Conservation (phyloP, 2,797 vertebrate genomes). For the Macroramphosus scolopax region DNA sequence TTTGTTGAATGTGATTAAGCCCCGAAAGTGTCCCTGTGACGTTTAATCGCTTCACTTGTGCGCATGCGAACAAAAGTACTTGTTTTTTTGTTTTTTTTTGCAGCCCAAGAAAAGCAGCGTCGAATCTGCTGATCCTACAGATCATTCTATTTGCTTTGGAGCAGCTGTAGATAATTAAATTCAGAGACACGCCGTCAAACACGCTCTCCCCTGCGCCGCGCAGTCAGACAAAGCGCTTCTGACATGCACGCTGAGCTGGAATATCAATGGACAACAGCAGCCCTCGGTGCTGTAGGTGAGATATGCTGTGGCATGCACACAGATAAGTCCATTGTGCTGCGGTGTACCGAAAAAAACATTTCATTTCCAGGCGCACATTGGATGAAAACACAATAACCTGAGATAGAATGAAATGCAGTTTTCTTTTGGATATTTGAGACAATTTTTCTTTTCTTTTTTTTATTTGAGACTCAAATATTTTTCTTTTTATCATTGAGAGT, state of each 20-base stretch:
- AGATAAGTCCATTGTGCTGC: slow-evolving; percentile 21
- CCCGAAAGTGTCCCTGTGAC: slow-evolving; percentile 1
- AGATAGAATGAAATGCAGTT: background rate
- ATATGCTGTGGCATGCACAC: slow-evolving; percentile 25
- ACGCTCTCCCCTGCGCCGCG: slow-evolving; percentile 45
- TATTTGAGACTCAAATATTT: too few species aligned
- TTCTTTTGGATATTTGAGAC: too few species aligned
- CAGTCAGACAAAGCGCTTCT: slow-evolving; percentile 62
- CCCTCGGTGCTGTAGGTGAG: slow-evolving; percentile 24
- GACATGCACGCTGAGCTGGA: slow-evolving; percentile 61
- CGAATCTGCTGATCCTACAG: slow-evolving; percentile 52
- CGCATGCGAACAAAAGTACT: background rate
- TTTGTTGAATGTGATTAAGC: slow-evolving; percentile 8
- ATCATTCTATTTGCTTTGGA: slow-evolving; percentile 66
- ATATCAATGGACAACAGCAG: slow-evolving; percentile 66
- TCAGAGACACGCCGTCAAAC: slow-evolving; percentile 65
- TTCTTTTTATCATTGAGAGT: too few species aligned
- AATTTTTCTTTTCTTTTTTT: too few species aligned
- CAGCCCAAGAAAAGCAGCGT: slow-evolving; percentile 30
- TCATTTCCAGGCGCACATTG: slow-evolving; percentile 14
- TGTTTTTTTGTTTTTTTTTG: slow-evolving; percentile 9
- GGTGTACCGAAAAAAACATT: slow-evolving; percentile 19
- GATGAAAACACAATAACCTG: background rate
- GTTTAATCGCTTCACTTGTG: slow-evolving; percentile 3
- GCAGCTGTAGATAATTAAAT: slow-evolving; percentile 75